Percentiles rank a stretch among this genome's conserved stretches.
These are phyloP conservation scores for Metopia argyrocephala DNA, from an alignment of 2,888 invertebrate species.

Conservation along the genomic window DNA sequence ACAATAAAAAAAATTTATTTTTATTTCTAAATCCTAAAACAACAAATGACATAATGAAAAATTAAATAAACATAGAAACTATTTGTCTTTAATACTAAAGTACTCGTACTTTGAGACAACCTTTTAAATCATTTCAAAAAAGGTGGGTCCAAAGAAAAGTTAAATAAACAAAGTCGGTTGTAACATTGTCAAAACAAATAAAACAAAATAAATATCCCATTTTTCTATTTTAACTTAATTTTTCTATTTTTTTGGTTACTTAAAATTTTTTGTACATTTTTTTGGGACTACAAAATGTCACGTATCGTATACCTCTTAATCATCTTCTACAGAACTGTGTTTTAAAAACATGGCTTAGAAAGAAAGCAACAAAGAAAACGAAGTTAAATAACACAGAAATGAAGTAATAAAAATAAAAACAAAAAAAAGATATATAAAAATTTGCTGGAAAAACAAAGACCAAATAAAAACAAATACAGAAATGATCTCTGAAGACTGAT, in stretches of 20 bases:
- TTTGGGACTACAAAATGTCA: conserved; percentile 53
- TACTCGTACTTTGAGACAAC: too few species aligned
- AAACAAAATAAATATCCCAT: background rate
- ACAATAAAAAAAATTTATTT: too few species aligned
- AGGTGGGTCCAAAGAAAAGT: too few species aligned
- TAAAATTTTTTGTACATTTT: conserved; percentile 17
- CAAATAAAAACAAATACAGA: background rate
- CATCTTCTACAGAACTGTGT: conserved; percentile 44
- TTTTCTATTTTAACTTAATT: background rate
- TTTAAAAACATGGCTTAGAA: conserved; percentile 31
- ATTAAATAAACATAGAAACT: too few species aligned
- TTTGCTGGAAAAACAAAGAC: background rate
- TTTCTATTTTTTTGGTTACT: conserved; percentile 37
- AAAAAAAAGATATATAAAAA: background rate
- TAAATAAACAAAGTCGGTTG: too few species aligned
- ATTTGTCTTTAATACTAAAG: too few species aligned
- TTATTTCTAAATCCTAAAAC: too few species aligned
- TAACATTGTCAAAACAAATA: background rate
- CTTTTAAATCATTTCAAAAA: too few species aligned
- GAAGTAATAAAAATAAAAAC: background rate
- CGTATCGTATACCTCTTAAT: conserved; percentile 55
- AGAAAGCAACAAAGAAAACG: background rate
- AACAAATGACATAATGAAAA: too few species aligned
- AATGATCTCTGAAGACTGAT: background rate
- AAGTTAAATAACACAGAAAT: background rate